A percentile compares a stretch with the other conserved stretches of the same genome.
These are phyloP conservation scores for Halcyon smyrnensis DNA, from an alignment of 2,797 vertebrate species.

Conservation along the genomic window DNA sequence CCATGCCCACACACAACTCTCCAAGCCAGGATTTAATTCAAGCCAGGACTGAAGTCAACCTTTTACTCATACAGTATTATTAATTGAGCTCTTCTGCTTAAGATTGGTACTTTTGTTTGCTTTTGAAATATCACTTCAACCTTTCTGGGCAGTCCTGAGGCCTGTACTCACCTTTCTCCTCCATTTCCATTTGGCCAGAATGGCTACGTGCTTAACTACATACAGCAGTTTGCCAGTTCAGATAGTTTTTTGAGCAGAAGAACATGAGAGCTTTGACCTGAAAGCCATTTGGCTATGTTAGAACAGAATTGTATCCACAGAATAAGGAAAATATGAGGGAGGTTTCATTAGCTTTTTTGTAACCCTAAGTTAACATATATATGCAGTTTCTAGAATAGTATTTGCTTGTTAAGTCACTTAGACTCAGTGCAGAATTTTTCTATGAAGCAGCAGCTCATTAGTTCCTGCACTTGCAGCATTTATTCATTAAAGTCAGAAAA, in stretches of 20 bases:
- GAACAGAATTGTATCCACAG: neutral
- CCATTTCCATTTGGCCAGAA: neutral
- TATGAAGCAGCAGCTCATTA: neutral
- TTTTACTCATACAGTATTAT: neutral
- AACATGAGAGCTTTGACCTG: neutral
- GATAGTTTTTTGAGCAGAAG: neutral
- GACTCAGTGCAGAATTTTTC: neutral
- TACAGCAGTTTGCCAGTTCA: neutral
- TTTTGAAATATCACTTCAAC: neutral
- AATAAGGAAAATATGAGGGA: neutral
- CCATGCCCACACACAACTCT: neutral
- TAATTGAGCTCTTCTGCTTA: neutral
- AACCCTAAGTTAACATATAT: neutral
- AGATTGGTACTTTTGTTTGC: neutral
- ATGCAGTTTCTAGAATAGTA: neutral
- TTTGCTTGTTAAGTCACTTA: neutral
- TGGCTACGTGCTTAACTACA: rapidly evolving
- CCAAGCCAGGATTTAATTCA: neutral
- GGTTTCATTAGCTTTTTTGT: neutral
- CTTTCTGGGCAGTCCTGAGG: neutral
- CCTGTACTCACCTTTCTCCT: neutral
- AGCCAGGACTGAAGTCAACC: neutral
- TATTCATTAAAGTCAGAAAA: neutral
- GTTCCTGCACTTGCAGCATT: neutral
- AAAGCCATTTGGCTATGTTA: neutral